Percentiles rank a stretch among this genome's conserved stretches.
Evolutionary conservation across 23 tunicate species (phyloP).

Genomic region (Phallusia fumigata): DNA sequence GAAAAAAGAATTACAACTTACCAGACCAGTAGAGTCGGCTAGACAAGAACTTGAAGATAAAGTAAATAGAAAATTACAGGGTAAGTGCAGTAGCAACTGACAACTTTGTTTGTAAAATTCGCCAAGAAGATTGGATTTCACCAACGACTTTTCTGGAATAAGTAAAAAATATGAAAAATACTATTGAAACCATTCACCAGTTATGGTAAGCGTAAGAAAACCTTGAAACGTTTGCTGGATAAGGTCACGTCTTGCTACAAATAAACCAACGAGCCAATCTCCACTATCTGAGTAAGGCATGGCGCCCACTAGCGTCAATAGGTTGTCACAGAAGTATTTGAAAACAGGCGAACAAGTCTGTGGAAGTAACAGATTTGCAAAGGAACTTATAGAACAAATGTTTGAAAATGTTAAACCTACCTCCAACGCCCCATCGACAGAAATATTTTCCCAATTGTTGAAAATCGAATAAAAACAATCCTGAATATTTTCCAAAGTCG

Average conservation of each 20-base stretch:
- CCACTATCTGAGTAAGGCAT: background rate
- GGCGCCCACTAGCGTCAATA: background rate
- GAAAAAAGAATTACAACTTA: background rate
- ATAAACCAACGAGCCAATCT: background rate
- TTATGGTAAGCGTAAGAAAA: too few species aligned
- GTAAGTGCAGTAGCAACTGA: background rate
- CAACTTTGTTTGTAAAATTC: background rate
- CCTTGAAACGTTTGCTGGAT: background rate
- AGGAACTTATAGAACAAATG: too few species aligned
- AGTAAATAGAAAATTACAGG: constrained; percentile 3
- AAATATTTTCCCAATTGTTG: background rate
- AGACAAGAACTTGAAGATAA: too few species aligned
- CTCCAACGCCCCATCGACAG: background rate
- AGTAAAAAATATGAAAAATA: too few species aligned
- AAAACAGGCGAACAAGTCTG: background rate
- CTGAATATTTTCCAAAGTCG: background rate
- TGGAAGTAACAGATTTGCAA: too few species aligned
- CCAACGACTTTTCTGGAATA: background rate
- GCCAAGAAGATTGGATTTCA: background rate
- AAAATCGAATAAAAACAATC: background rate
- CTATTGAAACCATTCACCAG: too few species aligned
- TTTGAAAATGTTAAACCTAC: too few species aligned
- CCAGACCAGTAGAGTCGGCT: background rate
- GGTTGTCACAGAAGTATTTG: background rate
- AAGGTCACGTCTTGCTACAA: background rate